These are phyloP conservation scores for Apomyelois bistriatella DNA, from an alignment of 2,888 invertebrate species.

Conservation along the genomic window DNA sequence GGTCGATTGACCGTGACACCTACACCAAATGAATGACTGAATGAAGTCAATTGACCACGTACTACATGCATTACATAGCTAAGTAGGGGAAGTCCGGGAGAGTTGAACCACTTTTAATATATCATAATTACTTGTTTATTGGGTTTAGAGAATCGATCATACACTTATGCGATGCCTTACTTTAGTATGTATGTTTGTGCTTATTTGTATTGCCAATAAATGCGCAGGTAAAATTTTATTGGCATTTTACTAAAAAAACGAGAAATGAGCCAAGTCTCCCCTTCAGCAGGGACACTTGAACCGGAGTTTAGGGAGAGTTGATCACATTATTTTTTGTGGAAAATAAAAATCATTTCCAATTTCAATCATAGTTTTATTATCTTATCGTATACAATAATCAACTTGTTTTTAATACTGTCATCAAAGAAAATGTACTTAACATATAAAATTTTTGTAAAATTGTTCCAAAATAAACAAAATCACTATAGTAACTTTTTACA, in stretches of 20 bases:
- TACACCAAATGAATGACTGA: no score
- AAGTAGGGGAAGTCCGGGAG: background rate
- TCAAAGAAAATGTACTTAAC: background rate
- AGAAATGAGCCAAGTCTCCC: background rate
- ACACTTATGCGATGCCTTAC: background rate
- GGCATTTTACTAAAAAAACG: constrained; percentile 4
- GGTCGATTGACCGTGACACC: no score
- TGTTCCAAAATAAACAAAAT: constrained; percentile 2
- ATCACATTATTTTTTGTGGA: background rate
- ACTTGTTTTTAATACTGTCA: constrained; percentile 6
- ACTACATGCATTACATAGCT: no score
- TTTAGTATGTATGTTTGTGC: background rate
- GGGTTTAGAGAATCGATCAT: background rate
- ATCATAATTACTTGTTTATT: background rate
- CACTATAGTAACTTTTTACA: background rate
- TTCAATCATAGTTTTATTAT: constrained; percentile 1
- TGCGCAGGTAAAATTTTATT: background rate
- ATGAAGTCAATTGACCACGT: no score
- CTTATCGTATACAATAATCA: constrained; percentile 3
- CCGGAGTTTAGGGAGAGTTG: background rate
- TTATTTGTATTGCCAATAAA: background rate
- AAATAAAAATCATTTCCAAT: background rate
- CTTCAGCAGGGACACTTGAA: background rate
- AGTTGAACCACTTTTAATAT: background rate
- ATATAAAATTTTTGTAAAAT: constrained; percentile 1